phyloP scores from a whole-genome alignment of 2,113 vertebrate species.

The Dipodomys spectabilis region DNA sequence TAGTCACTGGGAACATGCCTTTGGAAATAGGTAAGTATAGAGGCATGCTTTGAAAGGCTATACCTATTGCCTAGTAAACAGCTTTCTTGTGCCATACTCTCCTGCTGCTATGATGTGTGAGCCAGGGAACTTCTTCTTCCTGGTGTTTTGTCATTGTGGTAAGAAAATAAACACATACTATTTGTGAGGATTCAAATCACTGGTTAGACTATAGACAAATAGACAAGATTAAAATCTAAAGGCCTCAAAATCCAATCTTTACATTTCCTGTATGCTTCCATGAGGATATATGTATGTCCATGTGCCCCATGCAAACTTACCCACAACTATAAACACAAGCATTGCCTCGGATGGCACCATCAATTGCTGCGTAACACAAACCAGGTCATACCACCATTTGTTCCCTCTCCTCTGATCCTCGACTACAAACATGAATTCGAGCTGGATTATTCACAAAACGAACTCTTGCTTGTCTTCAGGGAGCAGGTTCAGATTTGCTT shows the following conservation, averaged over 20 bases:
- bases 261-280: background rate
- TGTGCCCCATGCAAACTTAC: accelerated
- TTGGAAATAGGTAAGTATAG: no score
- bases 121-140: no score
- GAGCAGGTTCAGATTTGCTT: background rate
- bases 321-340: background rate
- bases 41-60: no score
- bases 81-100: no score
- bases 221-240: background rate
- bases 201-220: background rate
- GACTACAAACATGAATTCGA: background rate
- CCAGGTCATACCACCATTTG: background rate
- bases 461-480: background rate
- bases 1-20: no score
- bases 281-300: background rate
- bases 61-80: no score
- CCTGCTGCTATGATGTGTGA: no score
- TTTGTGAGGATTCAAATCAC: background rate
- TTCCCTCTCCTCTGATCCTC: background rate
- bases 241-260: background rate
- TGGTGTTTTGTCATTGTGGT: no score
- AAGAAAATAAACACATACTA: no score
- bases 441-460: background rate
- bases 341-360: no score
- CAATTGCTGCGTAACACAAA: background rate